A percentile compares a stretch with the other conserved stretches of the same genome.
phyloP scores from a whole-genome alignment of 2,797 vertebrate genomes.

The Oreortyx pictus region DNA sequence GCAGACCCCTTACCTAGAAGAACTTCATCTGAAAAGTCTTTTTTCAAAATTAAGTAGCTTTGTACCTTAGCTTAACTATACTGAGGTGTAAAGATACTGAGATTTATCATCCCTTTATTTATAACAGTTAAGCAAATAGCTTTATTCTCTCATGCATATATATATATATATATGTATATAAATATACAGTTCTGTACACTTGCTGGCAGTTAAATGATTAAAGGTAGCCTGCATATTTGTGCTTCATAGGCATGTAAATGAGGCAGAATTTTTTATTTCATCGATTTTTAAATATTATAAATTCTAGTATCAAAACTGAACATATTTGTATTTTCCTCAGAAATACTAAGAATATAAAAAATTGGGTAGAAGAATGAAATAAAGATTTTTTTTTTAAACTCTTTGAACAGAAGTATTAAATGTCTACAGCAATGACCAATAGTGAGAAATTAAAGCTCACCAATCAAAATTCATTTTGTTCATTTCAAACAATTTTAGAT shows the following conservation, averaged over 20 bases:
- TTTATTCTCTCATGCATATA: background rate
- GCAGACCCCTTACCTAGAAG: background rate
- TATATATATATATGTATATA: rapidly evolving
- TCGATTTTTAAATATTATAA: background rate
- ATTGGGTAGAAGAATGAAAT: rapidly evolving
- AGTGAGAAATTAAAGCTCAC: background rate
- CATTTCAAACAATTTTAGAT: background rate
- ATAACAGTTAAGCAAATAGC: background rate
- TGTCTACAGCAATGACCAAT: background rate
- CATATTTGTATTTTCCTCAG: background rate
- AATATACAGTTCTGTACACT: background rate
- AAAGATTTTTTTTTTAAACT: background rate
- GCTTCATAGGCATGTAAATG: background rate
- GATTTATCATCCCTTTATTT: too few species aligned
- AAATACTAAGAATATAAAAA: background rate
- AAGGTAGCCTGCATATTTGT: background rate
- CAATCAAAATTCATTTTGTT: background rate
- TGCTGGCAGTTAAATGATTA: background rate
- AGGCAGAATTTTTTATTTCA: background rate
- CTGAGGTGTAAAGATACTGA: too few species aligned
- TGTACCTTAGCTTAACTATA: background rate
- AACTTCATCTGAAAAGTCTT: background rate
- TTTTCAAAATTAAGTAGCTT: background rate
- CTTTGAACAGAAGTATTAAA: too few species aligned
- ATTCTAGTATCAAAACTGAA: background rate